A percentile compares a stretch with the other conserved stretches of the same genome.
phyloP scores from a whole-genome alignment of 2,797 vertebrate genomes.

The Urosaurus nigricauda region DNA sequence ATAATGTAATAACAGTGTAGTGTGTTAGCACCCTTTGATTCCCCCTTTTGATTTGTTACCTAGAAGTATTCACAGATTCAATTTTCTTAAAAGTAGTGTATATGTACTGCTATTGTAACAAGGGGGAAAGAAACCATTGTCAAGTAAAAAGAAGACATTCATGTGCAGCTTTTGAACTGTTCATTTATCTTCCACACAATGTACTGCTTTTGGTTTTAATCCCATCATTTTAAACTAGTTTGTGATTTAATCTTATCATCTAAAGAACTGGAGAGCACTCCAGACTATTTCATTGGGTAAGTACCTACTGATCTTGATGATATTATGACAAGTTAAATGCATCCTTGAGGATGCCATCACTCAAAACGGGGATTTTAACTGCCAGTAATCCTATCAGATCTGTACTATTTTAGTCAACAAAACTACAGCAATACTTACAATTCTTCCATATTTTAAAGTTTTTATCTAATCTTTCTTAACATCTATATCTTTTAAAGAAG shows the following conservation, averaged over 20 bases:
- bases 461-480: conserved; percentile 56
- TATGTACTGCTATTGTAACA: neutral
- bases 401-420: conserved; percentile 31
- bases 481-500: conserved; percentile 46
- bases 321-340: conserved; percentile 42
- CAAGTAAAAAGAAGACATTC: conserved; percentile 32
- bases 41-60: neutral
- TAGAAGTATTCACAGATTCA: neutral
- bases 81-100: conserved; percentile 15
- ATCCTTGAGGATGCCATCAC: conserved; percentile 40
- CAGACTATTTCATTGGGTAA: conserved; percentile 49
- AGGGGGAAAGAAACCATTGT: neutral
- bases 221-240: conserved; percentile 53
- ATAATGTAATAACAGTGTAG: no score
- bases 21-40: neutral
- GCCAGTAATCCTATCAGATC: neutral
- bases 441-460: conserved; percentile 37
- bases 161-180: conserved; percentile 40
- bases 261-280: conserved; percentile 39
- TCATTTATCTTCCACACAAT: conserved; percentile 41
- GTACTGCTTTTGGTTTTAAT: conserved; percentile 32
- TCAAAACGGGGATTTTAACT: conserved; percentile 42
- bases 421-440: neutral
- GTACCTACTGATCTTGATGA: conserved; percentile 42
- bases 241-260: conserved; percentile 32